Evolutionary conservation across 2,888 invertebrate species (phyloP), one percentile per base, ranked within the genome.

Genomic region (Athetis lepigone): DNA sequence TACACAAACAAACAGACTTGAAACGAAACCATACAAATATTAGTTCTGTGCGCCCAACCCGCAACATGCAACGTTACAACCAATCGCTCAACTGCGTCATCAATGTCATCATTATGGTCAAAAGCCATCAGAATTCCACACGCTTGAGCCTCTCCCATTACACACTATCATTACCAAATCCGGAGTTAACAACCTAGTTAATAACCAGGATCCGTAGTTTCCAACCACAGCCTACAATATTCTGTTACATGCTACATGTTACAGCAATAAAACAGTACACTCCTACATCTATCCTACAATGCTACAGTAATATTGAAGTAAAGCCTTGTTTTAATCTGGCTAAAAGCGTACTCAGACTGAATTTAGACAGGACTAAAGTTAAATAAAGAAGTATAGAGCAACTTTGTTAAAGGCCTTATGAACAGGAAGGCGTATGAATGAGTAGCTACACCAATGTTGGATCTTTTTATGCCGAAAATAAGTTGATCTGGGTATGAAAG

Each of bases 301-400:
- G 8, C 45, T 2, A 37, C 56, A 70, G 56, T 64, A 40, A 61
- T 63, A 56, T 57, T 64, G 37, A 51, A 66, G 43, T 19, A 8
- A 49, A 51, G 39, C 25, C 54, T 70, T 63, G 46, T 70, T 80
- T 77, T 70, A 80, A 80, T 78, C 66, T 74, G 60, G 61, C 57
- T 78, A 74, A 80, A 62, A 78, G 78, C 73, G 7, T 39, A 52
- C 36, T 36, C 13, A 52, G 62, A 42, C 59, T 45, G 61, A 72
- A 68, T 78, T 80, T 76, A 65, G 73, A 70, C 66, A 66, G 72
- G 57, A 64, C 57, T 57, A 51, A 67, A 65, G 50, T 54, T 66
- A 64, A 70, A 77, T 68, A 70, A 68, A 77, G 59, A 59, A 52
- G 39, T 47, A 47, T 29, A 18, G 7, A 39, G 23, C 27, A 49